Base-by-base conservation (phyloP, 2,113 vertebrate species). In the Pardalotus punctatus region DNA sequence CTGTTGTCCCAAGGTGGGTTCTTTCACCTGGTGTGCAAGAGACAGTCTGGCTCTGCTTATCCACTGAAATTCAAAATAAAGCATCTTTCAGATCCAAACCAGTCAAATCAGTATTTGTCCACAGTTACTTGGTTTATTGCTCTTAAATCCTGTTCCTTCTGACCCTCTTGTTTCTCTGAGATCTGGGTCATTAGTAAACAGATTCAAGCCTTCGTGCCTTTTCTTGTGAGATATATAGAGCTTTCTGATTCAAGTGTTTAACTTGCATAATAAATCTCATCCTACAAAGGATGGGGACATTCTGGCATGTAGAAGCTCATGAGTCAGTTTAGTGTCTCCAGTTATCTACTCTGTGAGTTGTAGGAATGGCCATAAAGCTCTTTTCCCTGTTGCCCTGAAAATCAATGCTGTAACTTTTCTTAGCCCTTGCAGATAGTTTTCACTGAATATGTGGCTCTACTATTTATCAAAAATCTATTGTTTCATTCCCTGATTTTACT, bases 1-100 rank as follows among this genome's bases (percentile, higher is more conserved):
- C 23, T 33, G 11, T 66, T 57, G 42, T 72, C 12, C 14, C 0
- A 0, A 42, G 36, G 23, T 35, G 8, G 6, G 5, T 65, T 50
- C 6, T 65, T 72, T 72, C 6, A 65, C 27, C 43, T 42, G 22
- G 4, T 43, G 4, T 56, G 14, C 6, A 9, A 72, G 31, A 60
- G 54, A 47, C 9, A 65, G 10, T 65, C 27, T 50, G 18, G 14
- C 23, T 81, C 8, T 58, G 27, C 6, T 57, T 2, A 22, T 72
- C 9, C 48, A 43, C 51, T 73, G 67, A 57, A 65, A 73, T 81
- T 33, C 43, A 81, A 43, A 72, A 72, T 18, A 43, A 81, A 72
- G 27, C 14, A 27, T 57, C 6, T 50, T 72, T 57, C 33, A 57
- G 33, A 28, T 57, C 31, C 8, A 36, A 72, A 65, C 35, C 8